A percentile compares a stretch with the other conserved stretches of the same genome.
Conservation (phyloP, 2,888 invertebrate species). For the Phengaris arion region DNA sequence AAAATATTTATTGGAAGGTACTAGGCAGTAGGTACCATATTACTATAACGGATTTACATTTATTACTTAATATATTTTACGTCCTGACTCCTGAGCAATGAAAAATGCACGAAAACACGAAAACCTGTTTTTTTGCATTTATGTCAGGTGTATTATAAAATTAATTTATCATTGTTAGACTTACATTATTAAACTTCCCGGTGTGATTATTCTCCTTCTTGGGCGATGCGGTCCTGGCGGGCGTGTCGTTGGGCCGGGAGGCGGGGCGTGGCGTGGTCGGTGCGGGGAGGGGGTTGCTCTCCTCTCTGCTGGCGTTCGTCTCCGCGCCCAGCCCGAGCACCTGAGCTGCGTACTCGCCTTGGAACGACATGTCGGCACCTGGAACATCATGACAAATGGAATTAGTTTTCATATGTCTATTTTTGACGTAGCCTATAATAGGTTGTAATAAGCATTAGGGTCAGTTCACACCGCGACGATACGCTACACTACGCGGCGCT, state of each 20-base stretch:
- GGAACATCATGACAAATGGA: slow-evolving; percentile 36
- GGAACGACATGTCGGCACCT: slow-evolving; percentile 92
- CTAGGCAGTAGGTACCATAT: no score
- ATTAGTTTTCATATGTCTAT: not conserved
- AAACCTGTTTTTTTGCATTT: no score
- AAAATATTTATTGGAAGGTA: no score
- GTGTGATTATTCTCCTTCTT: slow-evolving; percentile 56
- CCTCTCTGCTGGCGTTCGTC: slow-evolving; percentile 59
- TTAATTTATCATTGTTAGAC: slow-evolving; percentile 26
- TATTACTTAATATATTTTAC: no score
- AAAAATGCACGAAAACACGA: no score
- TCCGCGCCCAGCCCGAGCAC: slow-evolving; percentile 86
- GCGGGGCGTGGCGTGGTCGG: slow-evolving; percentile 46
- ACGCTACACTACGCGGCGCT: no score
- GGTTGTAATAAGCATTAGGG: no score
- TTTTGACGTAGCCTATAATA: no score
- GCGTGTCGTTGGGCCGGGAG: slow-evolving; percentile 43
- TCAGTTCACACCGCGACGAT: no score
- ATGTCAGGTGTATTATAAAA: no score
- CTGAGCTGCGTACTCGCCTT: slow-evolving; percentile 95
- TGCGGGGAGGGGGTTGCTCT: slow-evolving; percentile 39
- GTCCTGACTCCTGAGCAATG: no score
- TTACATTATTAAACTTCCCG: slow-evolving; percentile 48
- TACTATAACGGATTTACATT: no score
- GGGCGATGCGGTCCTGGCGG: slow-evolving; percentile 45